Evolutionary conservation across 2,113 vertebrate species (phyloP).

Genomic region (Gobius niger): DNA sequence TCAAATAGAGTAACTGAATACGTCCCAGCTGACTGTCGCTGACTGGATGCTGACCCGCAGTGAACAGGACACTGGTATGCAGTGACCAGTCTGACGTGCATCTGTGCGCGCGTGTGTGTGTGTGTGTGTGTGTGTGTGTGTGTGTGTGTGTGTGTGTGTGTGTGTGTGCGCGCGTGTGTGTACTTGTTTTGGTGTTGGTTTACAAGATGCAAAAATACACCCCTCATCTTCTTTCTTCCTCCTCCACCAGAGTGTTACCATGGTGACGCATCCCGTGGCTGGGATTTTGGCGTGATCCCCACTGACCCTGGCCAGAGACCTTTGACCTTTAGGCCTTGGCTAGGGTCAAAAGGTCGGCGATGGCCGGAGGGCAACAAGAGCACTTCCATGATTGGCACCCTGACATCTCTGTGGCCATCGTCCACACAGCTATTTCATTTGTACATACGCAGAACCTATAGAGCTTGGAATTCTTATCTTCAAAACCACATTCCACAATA

Average conservation of each 20-base stretch:
- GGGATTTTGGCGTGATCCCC: conserved; percentile 62
- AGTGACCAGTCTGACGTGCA: conserved; percentile 20
- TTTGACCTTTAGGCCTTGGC: conserved; percentile 76
- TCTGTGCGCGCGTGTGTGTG: no score
- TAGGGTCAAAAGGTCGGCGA: conserved; percentile 74
- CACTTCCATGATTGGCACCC: conserved; percentile 75
- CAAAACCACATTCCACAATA: no score
- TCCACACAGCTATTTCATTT: conserved; percentile 23
- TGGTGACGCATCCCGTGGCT: conserved; percentile 64
- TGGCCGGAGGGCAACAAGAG: conserved; percentile 76
- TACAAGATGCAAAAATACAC: conserved; percentile 50
- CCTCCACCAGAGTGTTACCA: conserved; percentile 65
- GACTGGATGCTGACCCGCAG: conserved; percentile 21
- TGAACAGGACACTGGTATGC: background rate
- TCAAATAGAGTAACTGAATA: background rate
- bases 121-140: no score
- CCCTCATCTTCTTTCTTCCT: conserved; percentile 35
- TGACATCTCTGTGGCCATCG: conserved; percentile 40
- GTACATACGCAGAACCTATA: conserved; percentile 13
- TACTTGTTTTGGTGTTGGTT: conserved; percentile 28
- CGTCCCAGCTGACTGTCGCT: conserved; percentile 24
- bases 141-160: no score
- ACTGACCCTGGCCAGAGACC: conserved; percentile 71
- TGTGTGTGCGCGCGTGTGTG: no score
- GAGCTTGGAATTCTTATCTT: no score